Percentiles rank a stretch among this genome's conserved stretches.
Conservation (phyloP, 2,113 vertebrate species). For the Serilophus lunatus region DNA sequence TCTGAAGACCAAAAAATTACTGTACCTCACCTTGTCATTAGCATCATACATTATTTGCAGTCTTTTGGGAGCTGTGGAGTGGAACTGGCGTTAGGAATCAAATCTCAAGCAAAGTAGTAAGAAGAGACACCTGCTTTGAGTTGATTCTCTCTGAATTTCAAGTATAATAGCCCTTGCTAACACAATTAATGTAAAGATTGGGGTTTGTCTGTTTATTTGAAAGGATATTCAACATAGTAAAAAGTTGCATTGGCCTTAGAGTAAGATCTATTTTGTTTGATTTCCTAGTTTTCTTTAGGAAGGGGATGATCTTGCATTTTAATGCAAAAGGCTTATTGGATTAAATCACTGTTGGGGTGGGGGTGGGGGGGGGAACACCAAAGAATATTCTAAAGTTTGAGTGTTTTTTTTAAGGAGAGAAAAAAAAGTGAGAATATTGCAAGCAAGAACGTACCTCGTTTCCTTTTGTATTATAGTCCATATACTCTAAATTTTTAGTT, state of each 20-base stretch:
- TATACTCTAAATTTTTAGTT: background rate
- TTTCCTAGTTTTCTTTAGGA: background rate
- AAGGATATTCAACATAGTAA: background rate
- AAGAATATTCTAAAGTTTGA: background rate
- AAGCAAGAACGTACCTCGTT: background rate
- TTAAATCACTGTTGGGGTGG: background rate
- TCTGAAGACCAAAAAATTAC: background rate
- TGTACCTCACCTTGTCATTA: background rate
- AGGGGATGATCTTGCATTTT: background rate
- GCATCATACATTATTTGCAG: background rate
- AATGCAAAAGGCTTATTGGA: background rate
- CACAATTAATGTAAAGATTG: background rate
- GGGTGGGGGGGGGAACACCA: too few relatives aligned
- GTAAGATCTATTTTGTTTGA: background rate
- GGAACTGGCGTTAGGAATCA: conserved; percentile 3
- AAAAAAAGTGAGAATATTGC: background rate
- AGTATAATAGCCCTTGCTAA: background rate
- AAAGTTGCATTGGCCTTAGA: background rate
- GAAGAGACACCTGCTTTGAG: conserved; percentile 15
- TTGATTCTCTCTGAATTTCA: conserved; percentile 9
- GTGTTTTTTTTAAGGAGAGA: background rate
- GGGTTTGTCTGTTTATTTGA: background rate
- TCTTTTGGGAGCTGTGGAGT: background rate
- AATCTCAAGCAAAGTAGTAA: conserved; percentile 22
- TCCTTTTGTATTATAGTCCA: background rate